A percentile compares a stretch with the other conserved stretches of the same genome.
These are phyloP conservation scores for Zootoca vivipara DNA, from an alignment of 2,113 vertebrate species.

Conservation along the genomic window DNA sequence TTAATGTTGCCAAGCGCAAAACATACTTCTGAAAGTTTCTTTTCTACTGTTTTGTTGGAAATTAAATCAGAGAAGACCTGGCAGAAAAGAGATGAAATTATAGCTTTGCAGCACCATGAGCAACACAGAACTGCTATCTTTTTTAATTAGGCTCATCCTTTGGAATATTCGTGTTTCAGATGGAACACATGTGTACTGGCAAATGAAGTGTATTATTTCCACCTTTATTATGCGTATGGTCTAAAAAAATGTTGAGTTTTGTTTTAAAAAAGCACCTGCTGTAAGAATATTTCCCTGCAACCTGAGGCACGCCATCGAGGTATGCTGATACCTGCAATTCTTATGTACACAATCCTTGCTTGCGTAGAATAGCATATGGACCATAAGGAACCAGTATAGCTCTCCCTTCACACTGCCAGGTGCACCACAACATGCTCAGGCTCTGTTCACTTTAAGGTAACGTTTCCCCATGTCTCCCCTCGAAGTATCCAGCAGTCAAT, in stretches of 20 bases:
- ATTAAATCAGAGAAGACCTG: slow-evolving; percentile 37
- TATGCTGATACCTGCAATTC: neutral
- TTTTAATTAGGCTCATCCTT: slow-evolving; percentile 42
- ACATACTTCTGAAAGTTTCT: slow-evolving; percentile 36
- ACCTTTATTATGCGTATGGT: neutral
- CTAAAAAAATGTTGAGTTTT: slow-evolving; percentile 1
- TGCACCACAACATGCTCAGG: neutral
- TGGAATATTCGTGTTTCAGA: slow-evolving; percentile 37
- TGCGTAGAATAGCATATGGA: neutral
- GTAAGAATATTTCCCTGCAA: neutral
- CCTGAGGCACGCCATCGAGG: neutral
- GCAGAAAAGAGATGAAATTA: slow-evolving; percentile 47
- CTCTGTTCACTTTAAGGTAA: neutral
- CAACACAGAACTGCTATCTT: slow-evolving; percentile 46
- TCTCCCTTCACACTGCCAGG: neutral
- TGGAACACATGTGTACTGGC: slow-evolving; percentile 41
- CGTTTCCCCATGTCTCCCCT: neutral
- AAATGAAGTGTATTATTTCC: slow-evolving; percentile 49
- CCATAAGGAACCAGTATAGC: neutral
- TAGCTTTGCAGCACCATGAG: slow-evolving; percentile 20
- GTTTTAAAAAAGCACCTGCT: neutral
- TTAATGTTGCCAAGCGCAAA: slow-evolving; percentile 37
- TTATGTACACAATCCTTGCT: neutral
- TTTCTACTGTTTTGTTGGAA: slow-evolving; percentile 11
- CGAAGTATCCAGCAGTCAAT: neutral